Evolutionary conservation across 2,797 vertebrate species (phyloP).

Genomic region (Malacoraja senta): DNA sequence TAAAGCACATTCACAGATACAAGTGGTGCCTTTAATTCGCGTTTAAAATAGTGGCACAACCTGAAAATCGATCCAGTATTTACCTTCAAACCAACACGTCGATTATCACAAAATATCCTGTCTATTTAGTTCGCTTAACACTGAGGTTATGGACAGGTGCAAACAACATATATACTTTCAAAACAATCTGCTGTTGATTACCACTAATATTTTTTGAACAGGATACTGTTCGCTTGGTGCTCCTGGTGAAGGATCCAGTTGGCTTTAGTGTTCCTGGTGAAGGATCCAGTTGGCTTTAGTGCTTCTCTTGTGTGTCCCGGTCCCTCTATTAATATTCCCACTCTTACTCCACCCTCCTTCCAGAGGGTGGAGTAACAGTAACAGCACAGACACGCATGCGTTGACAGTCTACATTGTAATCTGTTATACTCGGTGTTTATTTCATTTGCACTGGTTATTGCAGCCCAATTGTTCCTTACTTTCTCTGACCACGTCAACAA

Average conservation of each 20-base stretch:
- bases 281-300: not conserved
- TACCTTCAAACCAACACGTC: not conserved
- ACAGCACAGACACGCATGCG: conserved; percentile 22
- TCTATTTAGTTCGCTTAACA: not conserved
- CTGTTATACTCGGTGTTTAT: not conserved
- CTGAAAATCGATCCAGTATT: not conserved
- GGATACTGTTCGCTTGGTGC: no score
- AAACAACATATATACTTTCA: not conserved
- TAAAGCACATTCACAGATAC: no score
- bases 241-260: not conserved
- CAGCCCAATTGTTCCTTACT: not conserved
- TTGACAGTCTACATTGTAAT: not conserved
- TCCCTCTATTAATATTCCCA: conserved; percentile 25
- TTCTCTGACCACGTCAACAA: no score
- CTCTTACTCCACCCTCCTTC: conserved; percentile 13
- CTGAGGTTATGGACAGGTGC: not conserved
- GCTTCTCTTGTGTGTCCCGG: not conserved
- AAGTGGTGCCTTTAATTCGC: not conserved
- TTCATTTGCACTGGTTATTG: not conserved
- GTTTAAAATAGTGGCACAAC: not conserved
- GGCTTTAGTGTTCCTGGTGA: no score
- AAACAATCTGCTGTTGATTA: not conserved
- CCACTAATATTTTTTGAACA: not conserved
- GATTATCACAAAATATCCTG: not conserved
- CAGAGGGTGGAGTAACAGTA: not conserved